A percentile compares a stretch with the other conserved stretches of the same genome.
phyloP scores from a whole-genome alignment of 1,140 invertebrate genomes.

The Orussus abietinus region DNA sequence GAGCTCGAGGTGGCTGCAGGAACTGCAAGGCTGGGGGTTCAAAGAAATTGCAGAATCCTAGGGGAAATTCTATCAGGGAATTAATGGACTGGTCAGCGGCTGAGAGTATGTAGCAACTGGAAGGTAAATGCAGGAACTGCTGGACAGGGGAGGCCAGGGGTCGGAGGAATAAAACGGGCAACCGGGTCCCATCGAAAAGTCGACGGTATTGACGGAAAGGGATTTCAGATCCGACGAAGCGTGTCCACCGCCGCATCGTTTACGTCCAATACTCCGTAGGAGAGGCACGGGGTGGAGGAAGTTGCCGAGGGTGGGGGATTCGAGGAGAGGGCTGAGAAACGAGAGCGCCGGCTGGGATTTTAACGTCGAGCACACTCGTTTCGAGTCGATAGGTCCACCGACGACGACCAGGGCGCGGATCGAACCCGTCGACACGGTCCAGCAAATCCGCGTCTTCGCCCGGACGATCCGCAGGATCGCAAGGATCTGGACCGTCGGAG shows the following conservation, averaged over 20 bases:
- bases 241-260: constrained; percentile 36
- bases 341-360: constrained; percentile 37
- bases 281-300: not conserved
- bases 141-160: too few relatives aligned
- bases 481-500: too few relatives aligned
- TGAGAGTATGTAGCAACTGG: too few relatives aligned
- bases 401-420: constrained; percentile 29
- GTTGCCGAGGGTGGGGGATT: not conserved
- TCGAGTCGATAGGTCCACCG: constrained; percentile 41
- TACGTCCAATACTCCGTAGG: constrained; percentile 32
- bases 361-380: constrained; percentile 41
- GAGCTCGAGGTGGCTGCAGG: too few relatives aligned
- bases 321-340: constrained; percentile 27
- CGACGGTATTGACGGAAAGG: constrained; percentile 28
- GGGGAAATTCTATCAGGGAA: too few relatives aligned
- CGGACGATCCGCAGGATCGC: too few relatives aligned
- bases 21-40: too few relatives aligned
- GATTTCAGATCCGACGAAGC: constrained; percentile 35
- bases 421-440: constrained; percentile 36
- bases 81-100: too few relatives aligned
- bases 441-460: constrained; percentile 34
- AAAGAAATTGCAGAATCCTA: too few relatives aligned
- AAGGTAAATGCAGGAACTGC: too few relatives aligned
- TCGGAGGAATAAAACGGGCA: too few relatives aligned
- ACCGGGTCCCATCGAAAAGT: constrained; percentile 7